These are phyloP conservation scores for Archocentrus centrarchus DNA, from an alignment of 2,113 vertebrate genomes.

Conservation along the genomic window DNA sequence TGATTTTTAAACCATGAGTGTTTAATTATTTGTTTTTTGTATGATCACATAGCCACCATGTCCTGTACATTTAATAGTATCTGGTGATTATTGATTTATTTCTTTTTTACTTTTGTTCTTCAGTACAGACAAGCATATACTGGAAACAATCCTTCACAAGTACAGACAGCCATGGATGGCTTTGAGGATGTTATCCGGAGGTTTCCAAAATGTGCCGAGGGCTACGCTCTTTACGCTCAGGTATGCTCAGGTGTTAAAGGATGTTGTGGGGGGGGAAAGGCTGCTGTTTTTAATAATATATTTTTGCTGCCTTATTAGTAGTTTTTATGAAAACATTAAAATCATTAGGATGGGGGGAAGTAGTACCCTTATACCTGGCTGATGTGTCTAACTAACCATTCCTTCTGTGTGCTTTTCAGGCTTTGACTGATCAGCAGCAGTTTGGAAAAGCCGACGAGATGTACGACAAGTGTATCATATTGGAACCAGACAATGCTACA, in stretches of 20 bases:
- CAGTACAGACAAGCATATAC: conserved; percentile 98
- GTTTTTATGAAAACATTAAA: background rate
- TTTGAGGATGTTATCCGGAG: conserved; percentile 96
- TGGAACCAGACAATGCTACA: conserved; percentile 98
- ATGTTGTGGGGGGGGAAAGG: background rate
- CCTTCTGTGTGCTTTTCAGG: conserved; percentile 75
- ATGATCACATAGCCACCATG: accelerated
- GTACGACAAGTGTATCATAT: conserved; percentile 98
- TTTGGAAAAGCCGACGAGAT: conserved; percentile 99
- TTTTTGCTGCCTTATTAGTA: background rate
- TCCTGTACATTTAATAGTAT: background rate
- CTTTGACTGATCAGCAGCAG: conserved; percentile 97
- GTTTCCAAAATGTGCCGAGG: conserved; percentile 96
- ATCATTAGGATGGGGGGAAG: background rate
- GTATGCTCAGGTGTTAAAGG: conserved; percentile 72
- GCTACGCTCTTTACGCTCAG: conserved; percentile 98
- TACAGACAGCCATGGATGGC: conserved; percentile 95
- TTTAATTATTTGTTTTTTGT: background rate
- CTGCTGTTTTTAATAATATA: background rate
- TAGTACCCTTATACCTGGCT: no score
- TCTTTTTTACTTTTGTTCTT: conserved; percentile 19
- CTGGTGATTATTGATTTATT: background rate
- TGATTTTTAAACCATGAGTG: background rate
- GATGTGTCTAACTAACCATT: background rate
- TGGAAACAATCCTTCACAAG: conserved; percentile 93